These are phyloP conservation scores for Drosophila sp. DNA, from an alignment of 1,140 invertebrate genomes.

Conservation along the genomic window DNA sequence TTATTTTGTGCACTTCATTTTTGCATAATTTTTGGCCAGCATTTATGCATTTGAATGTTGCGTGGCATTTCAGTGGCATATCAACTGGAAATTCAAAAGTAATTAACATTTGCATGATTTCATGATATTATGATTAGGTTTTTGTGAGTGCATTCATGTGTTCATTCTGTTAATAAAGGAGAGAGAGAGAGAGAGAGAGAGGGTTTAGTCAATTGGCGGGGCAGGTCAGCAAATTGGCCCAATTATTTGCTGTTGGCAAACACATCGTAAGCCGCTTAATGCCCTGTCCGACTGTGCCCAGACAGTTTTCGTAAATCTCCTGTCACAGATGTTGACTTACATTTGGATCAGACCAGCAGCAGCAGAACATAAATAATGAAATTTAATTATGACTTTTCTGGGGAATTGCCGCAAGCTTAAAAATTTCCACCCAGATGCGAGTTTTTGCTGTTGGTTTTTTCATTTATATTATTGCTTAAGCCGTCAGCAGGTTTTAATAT, in stretches of 20 bases:
- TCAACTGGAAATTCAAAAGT: constrained; percentile 12
- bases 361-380: constrained; percentile 71
- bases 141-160: constrained; percentile 28
- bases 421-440: constrained; percentile 3
- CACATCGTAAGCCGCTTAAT: constrained; percentile 68
- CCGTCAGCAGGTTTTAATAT: constrained; percentile 61
- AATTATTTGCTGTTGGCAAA: constrained; percentile 24
- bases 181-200: no score
- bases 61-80: background rate
- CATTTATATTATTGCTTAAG: constrained; percentile 56
- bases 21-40: background rate
- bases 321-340: constrained; percentile 37
- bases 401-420: constrained; percentile 34
- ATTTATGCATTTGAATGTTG: background rate
- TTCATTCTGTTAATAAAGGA: constrained; percentile 50
- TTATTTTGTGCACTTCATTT: background rate
- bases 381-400: constrained; percentile 73
- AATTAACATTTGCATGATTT: constrained; percentile 15
- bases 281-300: constrained; percentile 42
- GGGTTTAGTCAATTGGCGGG: constrained; percentile 33
- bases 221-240: constrained; percentile 47
- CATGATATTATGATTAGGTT: constrained; percentile 9
- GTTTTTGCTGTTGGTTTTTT: background rate
- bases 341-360: constrained; percentile 47
- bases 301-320: constrained; percentile 20